Percentiles rank a stretch among this genome's conserved stretches.
Evolutionary conservation across 1,140 invertebrate genomes (phyloP).

Genomic region (Trichoplusia ni): DNA sequence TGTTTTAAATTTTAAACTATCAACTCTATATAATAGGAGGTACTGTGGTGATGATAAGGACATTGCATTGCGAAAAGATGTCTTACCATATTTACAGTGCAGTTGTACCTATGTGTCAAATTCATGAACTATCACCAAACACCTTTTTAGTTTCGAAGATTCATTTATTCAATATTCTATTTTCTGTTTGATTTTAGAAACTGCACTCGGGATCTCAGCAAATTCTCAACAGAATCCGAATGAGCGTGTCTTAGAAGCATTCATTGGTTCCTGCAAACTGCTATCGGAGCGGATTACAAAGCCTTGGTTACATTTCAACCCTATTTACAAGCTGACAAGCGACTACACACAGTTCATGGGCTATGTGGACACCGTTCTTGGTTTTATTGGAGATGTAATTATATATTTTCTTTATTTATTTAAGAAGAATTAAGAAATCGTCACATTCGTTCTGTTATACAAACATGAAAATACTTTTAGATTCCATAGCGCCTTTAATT

Average conservation of each 20-base stretch:
- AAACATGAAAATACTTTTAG: too few relatives aligned
- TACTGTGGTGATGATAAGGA: too few relatives aligned
- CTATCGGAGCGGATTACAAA: conserved; percentile 15
- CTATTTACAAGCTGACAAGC: conserved; percentile 7
- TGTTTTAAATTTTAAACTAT: too few relatives aligned
- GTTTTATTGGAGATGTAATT: neutral
- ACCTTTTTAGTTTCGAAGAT: too few relatives aligned
- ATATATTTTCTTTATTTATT: neutral
- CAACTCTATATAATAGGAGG: too few relatives aligned
- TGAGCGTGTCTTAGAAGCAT: neutral
- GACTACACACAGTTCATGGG: neutral
- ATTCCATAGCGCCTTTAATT: neutral
- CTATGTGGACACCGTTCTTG: neutral
- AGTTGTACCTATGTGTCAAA: too few relatives aligned
- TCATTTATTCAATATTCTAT: neutral
- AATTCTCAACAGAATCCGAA: neutral
- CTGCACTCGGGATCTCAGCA: neutral
- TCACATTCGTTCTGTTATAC: neutral
- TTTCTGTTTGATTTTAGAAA: conserved; percentile 3
- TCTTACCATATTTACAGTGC: too few relatives aligned
- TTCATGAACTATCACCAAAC: too few relatives aligned
- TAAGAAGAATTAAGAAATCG: too few relatives aligned
- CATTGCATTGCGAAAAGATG: too few relatives aligned
- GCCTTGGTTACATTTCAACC: neutral
- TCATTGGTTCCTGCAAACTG: neutral